Conservation (phyloP, 1,140 invertebrate species). For the Adoxophyes honmai region DNA sequence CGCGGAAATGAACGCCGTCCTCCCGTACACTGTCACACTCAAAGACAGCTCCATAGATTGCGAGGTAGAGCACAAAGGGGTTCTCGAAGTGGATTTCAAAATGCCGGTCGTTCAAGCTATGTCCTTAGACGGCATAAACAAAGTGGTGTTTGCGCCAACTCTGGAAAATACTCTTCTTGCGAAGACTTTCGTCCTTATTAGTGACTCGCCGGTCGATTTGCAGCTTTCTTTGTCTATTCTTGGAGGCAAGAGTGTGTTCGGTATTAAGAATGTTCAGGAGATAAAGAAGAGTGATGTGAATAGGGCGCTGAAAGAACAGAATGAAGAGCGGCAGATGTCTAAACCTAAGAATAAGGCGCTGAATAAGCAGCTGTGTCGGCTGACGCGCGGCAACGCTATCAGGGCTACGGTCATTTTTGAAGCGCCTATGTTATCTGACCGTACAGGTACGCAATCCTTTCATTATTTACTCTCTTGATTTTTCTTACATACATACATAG, state of each 20-base stretch:
- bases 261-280: conserved; percentile 58
- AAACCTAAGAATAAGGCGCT: conserved; percentile 36
- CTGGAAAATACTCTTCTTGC: conserved; percentile 42
- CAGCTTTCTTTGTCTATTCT: conserved; percentile 48
- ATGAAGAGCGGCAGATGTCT: conserved; percentile 36
- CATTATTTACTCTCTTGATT: no score
- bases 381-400: conserved; percentile 55
- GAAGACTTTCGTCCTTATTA: conserved; percentile 55
- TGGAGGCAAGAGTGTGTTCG: conserved; percentile 49
- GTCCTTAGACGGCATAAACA: conserved; percentile 56
- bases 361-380: conserved; percentile 53
- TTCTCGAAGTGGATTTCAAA: conserved; percentile 46
- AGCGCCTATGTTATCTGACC: conserved; percentile 43
- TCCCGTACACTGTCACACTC: conserved; percentile 47
- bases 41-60: conserved; percentile 56
- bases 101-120: conserved; percentile 59
- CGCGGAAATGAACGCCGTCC: conserved; percentile 41
- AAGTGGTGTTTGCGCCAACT: conserved; percentile 45
- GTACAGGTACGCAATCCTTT: conserved; percentile 41
- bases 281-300: conserved; percentile 57
- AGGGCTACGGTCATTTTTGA: conserved; percentile 55
- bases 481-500: no score
- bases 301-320: conserved; percentile 50
- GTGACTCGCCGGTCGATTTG: conserved; percentile 56
- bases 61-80: conserved; percentile 44